phyloP scores from a whole-genome alignment of 2,888 invertebrate genomes.

The Eurois occulta region DNA sequence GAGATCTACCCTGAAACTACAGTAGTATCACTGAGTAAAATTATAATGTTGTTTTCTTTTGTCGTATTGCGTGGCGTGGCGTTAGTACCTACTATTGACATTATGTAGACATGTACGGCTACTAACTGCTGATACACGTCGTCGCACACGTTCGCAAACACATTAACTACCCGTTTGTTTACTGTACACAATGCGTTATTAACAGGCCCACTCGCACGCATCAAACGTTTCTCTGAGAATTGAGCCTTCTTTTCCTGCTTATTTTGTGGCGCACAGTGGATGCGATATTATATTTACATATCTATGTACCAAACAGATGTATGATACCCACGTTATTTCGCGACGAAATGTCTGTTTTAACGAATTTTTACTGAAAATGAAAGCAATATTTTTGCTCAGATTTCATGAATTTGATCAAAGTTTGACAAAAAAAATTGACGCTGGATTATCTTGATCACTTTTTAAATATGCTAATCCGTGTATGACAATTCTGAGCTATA shows the following conservation, averaged over 20 bases:
- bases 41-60: neutral
- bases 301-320: slow-evolving; percentile 8
- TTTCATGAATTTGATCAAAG: neutral
- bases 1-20: neutral
- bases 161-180: slow-evolving; percentile 37
- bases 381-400: neutral
- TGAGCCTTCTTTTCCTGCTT: slow-evolving; percentile 20
- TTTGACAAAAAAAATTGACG: neutral
- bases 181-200: slow-evolving; percentile 27
- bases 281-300: slow-evolving; percentile 16
- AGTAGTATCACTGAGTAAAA: neutral
- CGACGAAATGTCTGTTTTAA: neutral
- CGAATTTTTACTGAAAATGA: neutral
- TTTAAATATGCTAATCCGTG: slow-evolving; percentile 3
- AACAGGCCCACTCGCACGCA: slow-evolving; percentile 11
- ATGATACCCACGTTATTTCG: slow-evolving; percentile 1
- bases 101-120: slow-evolving; percentile 31
- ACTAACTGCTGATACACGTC: slow-evolving; percentile 24
- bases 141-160: slow-evolving; percentile 31
- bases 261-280: slow-evolving; percentile 2
- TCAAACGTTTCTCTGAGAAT: neutral
- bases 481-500: no score
- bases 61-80: neutral
- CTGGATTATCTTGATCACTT: slow-evolving; percentile 1
- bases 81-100: neutral